These are phyloP conservation scores for Cryptoblepharus egeriae DNA, from an alignment of 2,797 vertebrate species.

Conservation along the genomic window DNA sequence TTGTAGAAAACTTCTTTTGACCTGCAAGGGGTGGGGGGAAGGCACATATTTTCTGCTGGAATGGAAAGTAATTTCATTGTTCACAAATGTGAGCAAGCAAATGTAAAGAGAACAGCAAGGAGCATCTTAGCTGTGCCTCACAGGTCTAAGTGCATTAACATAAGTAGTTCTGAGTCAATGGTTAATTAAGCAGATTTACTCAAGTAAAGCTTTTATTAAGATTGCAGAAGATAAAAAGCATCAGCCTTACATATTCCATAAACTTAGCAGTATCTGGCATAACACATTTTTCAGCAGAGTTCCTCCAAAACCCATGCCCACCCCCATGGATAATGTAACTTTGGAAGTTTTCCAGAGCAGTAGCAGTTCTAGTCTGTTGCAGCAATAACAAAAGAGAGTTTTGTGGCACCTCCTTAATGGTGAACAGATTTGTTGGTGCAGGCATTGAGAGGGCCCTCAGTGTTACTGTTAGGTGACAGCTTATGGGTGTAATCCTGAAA, in stretches of 20 bases:
- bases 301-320: neutral
- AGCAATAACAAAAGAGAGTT: neutral
- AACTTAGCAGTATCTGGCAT: neutral
- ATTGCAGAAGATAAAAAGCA: slow-evolving; percentile 40
- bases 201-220: slow-evolving; percentile 16
- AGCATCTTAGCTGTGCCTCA: slow-evolving; percentile 43
- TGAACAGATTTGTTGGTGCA: neutral
- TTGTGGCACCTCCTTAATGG: neutral
- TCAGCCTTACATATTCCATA: neutral
- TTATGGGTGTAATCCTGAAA: no score
- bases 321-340: neutral
- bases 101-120: slow-evolving; percentile 19
- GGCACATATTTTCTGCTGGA: slow-evolving; percentile 37
- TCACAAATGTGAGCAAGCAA: slow-evolving; percentile 14
- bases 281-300: neutral
- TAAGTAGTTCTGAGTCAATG: slow-evolving; percentile 28
- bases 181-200: slow-evolving; percentile 41
- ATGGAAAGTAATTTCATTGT: slow-evolving; percentile 26
- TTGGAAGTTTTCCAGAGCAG: neutral
- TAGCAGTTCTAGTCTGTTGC: neutral
- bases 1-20: slow-evolving; percentile 24
- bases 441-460: neutral
- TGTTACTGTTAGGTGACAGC: no score
- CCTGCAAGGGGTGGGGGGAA: slow-evolving; percentile 34
- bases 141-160: slow-evolving; percentile 41